A percentile compares a stretch with the other conserved stretches of the same genome.
Evolutionary conservation across 2,888 invertebrate species (phyloP).

Genomic region (Acleris emargana): DNA sequence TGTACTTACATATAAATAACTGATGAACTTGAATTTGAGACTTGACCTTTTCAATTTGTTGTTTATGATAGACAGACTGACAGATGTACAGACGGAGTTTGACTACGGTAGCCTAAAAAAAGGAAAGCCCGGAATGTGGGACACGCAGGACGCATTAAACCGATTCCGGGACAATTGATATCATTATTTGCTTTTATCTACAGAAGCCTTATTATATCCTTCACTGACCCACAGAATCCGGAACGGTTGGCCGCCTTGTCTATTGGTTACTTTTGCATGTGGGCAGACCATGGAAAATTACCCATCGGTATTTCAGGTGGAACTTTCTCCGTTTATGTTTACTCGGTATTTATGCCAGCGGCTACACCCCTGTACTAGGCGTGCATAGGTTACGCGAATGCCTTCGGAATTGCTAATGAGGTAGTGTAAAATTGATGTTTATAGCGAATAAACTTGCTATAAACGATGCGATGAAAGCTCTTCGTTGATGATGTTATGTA

Average conservation of each 20-base stretch:
- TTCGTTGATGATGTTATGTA: conserved; percentile 1
- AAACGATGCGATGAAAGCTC: conserved; percentile 1
- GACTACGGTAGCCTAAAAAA: no score
- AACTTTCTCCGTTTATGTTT: conserved; percentile 77
- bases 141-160: no score
- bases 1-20: no score
- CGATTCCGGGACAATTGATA: no score
- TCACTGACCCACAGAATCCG: no score
- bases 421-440: conserved; percentile 15
- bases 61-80: no score
- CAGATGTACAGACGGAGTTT: no score
- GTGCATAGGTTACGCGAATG: conserved; percentile 19
- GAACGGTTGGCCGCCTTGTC: not conserved
- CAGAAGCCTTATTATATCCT: no score
- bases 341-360: conserved; percentile 73
- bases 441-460: conserved; percentile 9
- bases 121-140: no score
- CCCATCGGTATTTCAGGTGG: conserved; percentile 69
- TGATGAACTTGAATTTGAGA: no score
- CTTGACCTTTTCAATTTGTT: no score
- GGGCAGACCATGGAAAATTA: conserved; percentile 51
- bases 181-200: no score
- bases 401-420: conserved; percentile 17
- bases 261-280: conserved; percentile 43
- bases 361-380: conserved; percentile 52